phyloP scores from a whole-genome alignment of 2,888 invertebrate species.

The Plagodis dolabraria region DNA sequence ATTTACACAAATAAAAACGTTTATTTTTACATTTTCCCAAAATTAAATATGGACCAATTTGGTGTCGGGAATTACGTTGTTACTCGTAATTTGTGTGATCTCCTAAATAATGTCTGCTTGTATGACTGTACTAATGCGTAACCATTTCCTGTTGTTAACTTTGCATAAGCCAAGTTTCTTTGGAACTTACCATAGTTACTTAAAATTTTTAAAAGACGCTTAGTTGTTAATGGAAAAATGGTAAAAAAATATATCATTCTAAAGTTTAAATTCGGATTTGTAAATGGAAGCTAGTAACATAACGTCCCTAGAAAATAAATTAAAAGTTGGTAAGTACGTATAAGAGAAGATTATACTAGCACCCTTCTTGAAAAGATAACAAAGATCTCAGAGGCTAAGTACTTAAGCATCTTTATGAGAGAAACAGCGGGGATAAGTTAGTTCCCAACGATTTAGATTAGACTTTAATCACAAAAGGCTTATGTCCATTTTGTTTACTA shows the following conservation, averaged over 20 bases:
- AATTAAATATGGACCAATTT: constrained; percentile 84
- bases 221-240: neutral
- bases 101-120: constrained; percentile 35
- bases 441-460: constrained; percentile 37
- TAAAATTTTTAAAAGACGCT: neutral
- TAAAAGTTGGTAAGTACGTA: constrained; percentile 1
- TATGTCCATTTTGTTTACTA: constrained; percentile 51
- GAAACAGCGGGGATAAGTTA: constrained; percentile 29
- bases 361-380: constrained; percentile 20
- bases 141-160: constrained; percentile 19
- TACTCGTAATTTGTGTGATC: constrained; percentile 68
- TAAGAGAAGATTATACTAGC: constrained; percentile 22
- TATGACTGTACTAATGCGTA: constrained; percentile 20
- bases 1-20: constrained; percentile 85
- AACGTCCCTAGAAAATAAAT: neutral
- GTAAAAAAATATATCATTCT: neutral
- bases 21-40: constrained; percentile 85
- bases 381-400: constrained; percentile 27
- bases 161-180: constrained; percentile 10
- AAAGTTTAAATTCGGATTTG: neutral
- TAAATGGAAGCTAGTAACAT: neutral
- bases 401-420: constrained; percentile 24
- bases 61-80: constrained; percentile 70
- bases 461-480: constrained; percentile 41
- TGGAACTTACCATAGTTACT: constrained; percentile 1